Evolutionary conservation across 2,797 vertebrate species (phyloP).

Genomic region (Gallinago nigripennis): DNA sequence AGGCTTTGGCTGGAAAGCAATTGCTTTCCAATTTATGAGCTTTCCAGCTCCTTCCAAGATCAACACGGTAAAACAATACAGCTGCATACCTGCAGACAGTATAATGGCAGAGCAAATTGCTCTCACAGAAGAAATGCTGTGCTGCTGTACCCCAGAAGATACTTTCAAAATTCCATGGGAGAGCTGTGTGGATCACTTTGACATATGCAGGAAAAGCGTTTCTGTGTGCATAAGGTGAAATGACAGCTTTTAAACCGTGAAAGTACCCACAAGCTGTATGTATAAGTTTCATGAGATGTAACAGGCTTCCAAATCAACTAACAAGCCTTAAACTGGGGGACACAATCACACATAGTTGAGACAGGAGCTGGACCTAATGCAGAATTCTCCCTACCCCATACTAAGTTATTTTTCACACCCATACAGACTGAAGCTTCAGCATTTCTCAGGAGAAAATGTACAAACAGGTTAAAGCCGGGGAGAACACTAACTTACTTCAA

Average conservation of each 20-base stretch:
- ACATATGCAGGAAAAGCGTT: not conserved
- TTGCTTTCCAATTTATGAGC: conserved; percentile 38
- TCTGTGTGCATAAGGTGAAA: conserved; percentile 16
- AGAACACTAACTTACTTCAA: not conserved
- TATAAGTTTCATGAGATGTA: not conserved
- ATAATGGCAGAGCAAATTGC: conserved; percentile 43
- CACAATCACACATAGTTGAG: not conserved
- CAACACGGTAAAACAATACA: conserved; percentile 23
- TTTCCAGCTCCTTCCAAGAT: conserved; percentile 50
- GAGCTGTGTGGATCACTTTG: not conserved
- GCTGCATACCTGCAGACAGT: conserved; percentile 51
- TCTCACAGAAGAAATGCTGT: conserved; percentile 33
- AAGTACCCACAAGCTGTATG: not conserved
- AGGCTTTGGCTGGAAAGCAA: conserved; percentile 9
- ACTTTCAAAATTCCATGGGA: not conserved
- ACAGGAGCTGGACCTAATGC: not conserved
- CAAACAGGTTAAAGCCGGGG: not conserved
- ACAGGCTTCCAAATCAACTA: conserved; percentile 34
- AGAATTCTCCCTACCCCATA: not conserved
- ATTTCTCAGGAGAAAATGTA: not conserved
- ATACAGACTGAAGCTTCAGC: not conserved
- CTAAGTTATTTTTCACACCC: not conserved
- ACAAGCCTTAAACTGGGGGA: not conserved
- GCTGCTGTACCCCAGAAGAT: conserved; percentile 4
- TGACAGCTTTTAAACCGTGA: conserved; percentile 34